Percentiles rank a stretch among this genome's conserved stretches.
phyloP scores from a whole-genome alignment of 53 echinoderm and acorn worm species.

The Paracentrotus lividus region DNA sequence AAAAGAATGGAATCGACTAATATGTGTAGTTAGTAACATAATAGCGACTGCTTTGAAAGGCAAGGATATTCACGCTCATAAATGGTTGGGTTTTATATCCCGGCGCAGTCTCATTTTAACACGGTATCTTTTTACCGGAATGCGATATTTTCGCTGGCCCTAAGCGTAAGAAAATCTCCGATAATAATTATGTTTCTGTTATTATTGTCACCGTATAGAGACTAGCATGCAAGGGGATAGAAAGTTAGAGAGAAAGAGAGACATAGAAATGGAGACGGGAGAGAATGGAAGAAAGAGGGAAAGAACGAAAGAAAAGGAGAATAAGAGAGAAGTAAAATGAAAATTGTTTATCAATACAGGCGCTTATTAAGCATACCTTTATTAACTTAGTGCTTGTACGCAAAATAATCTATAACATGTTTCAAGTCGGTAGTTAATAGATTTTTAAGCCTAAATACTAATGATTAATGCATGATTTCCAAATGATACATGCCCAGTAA shows the following conservation, averaged over 20 bases:
- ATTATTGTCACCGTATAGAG: conserved; percentile 50
- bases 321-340: background rate
- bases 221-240: background rate
- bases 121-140: conserved; percentile 63
- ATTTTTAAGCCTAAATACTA: no score
- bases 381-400: background rate
- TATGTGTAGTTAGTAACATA: conserved; percentile 67
- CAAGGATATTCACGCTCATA: background rate
- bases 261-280: background rate
- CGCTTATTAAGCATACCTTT: background rate
- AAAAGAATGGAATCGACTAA: background rate
- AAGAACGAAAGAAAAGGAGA: background rate
- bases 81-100: conserved; percentile 30
- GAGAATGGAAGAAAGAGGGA: background rate
- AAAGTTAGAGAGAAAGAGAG: background rate
- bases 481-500: no score
- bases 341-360: background rate
- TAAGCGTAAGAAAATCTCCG: conserved; percentile 59
- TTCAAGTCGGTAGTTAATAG: background rate
- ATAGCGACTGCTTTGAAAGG: conserved; percentile 33
- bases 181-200: conserved; percentile 71
- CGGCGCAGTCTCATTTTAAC: conserved; percentile 18
- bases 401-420: background rate
- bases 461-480: no score
- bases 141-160: conserved; percentile 37